Conservation (phyloP, 1,140 invertebrate species). For the Papilio polytes region DNA sequence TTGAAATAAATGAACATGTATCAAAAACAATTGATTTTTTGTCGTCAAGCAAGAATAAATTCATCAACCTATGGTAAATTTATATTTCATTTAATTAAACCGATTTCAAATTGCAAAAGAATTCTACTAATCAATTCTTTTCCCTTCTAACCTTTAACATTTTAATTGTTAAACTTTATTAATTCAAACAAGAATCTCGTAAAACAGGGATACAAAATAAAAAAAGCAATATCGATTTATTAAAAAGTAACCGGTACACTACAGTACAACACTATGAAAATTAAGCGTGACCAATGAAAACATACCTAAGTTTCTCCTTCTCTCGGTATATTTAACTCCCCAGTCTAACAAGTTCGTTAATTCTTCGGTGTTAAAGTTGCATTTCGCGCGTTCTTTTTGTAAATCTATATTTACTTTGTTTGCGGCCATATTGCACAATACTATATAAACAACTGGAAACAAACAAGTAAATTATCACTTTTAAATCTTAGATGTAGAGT, state of each 20-base stretch:
- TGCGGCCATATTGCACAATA: conserved; percentile 47
- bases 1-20: conserved; percentile 1
- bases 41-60: neutral
- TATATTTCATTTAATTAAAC: too few species aligned
- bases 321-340: conserved; percentile 63
- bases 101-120: too few species aligned
- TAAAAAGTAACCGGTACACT: too few species aligned
- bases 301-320: conserved; percentile 58
- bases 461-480: neutral
- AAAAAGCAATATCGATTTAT: too few species aligned
- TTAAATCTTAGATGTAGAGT: neutral
- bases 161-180: too few species aligned
- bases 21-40: neutral
- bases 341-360: conserved; percentile 92
- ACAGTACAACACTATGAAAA: neutral
- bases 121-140: too few species aligned
- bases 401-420: conserved; percentile 88
- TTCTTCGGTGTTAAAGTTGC: conserved; percentile 89
- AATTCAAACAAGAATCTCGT: too few species aligned
- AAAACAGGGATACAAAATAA: too few species aligned
- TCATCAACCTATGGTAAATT: too few species aligned
- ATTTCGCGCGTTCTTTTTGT: conserved; percentile 88
- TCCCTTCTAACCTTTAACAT: too few species aligned
- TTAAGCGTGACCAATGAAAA: conserved; percentile 22
- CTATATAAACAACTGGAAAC: conserved; percentile 12